Evolutionary conservation across 2,888 invertebrate genomes (phyloP), one percentile per base, ranked within the genome.

Genomic region (Sipha maydis): DNA sequence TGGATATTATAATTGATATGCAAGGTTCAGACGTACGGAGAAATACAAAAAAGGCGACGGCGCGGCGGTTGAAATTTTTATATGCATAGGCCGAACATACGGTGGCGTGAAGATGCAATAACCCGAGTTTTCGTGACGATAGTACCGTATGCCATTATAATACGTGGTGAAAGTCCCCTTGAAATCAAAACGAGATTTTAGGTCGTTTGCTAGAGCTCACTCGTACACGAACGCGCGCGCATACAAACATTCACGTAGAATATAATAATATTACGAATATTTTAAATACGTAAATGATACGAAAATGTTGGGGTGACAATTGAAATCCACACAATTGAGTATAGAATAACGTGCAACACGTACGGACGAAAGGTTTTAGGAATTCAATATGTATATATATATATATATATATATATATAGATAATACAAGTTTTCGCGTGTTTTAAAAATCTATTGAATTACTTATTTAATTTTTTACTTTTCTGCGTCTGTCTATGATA

Each of bases 131-230:
- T 8, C 69, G 69, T n/a, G 69, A 69, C 69, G 28, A 69, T 21
- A 8, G 21, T 5, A 25, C 61, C 7, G 61, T 21, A 61, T 21
- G 21, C 21, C 7, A 25, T 25, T 17, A 28, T 8, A 11, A 69
- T 28, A 56, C 31, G 31, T 48, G 41, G 83, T 83, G 83, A 83
- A 83, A 83, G 83, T 83, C 73, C 83, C 83, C 83, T 83, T 83
- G 83, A 83, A 83, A 83, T 54, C 31, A n/a, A 56, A 56, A 83
- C 83, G 83, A n/a, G 73, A 25, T 83, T 83, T 73, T 73, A 83
- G 83, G 73, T 83, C 83, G 73, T 73, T 34, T 34, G 34, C 34
- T 3, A 48, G 28, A 28, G 34, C 61, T 0, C 31, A 28, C 28
- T 38, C 21, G 41, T 28, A 11, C 61, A 61, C 61, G 25, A 1